phyloP scores from a whole-genome alignment of 1,140 invertebrate genomes.

The Drosophila nasuta region DNA sequence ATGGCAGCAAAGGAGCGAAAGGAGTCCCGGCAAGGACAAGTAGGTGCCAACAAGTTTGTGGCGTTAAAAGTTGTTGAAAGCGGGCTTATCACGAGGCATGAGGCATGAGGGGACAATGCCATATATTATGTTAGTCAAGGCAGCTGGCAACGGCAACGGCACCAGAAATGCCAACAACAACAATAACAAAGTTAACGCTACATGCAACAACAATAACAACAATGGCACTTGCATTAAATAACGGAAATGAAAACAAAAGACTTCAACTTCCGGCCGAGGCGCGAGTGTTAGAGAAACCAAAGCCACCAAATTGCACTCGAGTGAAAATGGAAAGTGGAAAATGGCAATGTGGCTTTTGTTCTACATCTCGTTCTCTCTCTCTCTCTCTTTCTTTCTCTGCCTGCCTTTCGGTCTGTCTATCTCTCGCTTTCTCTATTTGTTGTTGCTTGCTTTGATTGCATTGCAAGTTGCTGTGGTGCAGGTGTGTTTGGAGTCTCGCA shows the following conservation, averaged over 20 bases:
- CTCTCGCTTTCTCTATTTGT: slow-evolving; percentile 1
- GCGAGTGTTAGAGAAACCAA: slow-evolving; percentile 38
- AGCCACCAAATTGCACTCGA: slow-evolving; percentile 65
- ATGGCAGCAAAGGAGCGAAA: slow-evolving; percentile 5
- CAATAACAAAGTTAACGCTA: slow-evolving; percentile 12
- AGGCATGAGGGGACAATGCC: slow-evolving; percentile 21
- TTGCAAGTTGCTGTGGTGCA: slow-evolving; percentile 44
- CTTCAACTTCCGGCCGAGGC: slow-evolving; percentile 69
- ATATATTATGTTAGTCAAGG: slow-evolving; percentile 78
- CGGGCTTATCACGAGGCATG: slow-evolving; percentile 8
- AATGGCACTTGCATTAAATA: slow-evolving; percentile 78
- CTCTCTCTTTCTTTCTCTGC: slow-evolving; percentile 18
- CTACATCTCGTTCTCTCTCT: not conserved
- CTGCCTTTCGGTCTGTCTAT: not conserved
- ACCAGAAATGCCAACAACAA: slow-evolving; percentile 42
- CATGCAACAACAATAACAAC: slow-evolving; percentile 40
- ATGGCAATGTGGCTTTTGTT: slow-evolving; percentile 73
- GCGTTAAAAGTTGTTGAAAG: slow-evolving; percentile 73
- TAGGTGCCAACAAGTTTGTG: slow-evolving; percentile 75
- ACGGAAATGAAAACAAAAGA: slow-evolving; percentile 82
- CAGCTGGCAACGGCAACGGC: slow-evolving; percentile 62
- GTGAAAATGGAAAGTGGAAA: slow-evolving; percentile 73
- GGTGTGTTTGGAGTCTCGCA: slow-evolving; percentile 43
- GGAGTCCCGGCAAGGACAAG: slow-evolving; percentile 33
- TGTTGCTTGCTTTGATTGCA: slow-evolving; percentile 68